Base-by-base conservation (phyloP, 2,797 vertebrate genomes). In the Macroramphosus scolopax region DNA sequence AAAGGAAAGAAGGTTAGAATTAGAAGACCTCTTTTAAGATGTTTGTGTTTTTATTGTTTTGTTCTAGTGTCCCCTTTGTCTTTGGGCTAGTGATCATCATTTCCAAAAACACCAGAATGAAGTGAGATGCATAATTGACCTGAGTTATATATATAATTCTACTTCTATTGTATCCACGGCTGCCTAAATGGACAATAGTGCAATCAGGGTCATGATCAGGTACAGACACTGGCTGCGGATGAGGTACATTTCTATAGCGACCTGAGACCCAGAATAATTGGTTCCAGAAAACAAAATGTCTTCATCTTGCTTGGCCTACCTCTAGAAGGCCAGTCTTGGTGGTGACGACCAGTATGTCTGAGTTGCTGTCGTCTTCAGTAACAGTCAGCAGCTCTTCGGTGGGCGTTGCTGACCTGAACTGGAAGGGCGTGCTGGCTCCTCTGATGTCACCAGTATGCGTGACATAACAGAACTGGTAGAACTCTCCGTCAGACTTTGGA, bases 391-490 rank as follows among this genome's bases (percentile, higher is more conserved):
- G 89, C 63, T 98, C 88, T 60, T 96, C 95, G 5, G 94, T 89
- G 66, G 96, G 95, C 1, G 95, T 97, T 56, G 94, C 79, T 0
- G 92, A 78, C 62, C 94, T 92, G 74, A 99, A 98, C 81, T 97
- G 96, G 81, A 99, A 99, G 16, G 97, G 97, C 0, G 97, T 98
- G 72, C 97, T 99, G 51, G 97, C 97, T 46, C 96, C 97, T 68
- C 95, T 89, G 71, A 99, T 98, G 77, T 99, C 97, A 33, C 96
- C 96, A 46, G 92, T 87, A 32, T 98, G 92, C 2, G 95, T 98
- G 63, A 98, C 95, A 0, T 99, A 99, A 72, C 97, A 99, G 82
- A 99, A 98, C 87, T 99, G 97, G 83, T 99, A 99, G 88, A 99
- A 99, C 80, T 99, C 97, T 38, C 95, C 95, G 17, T 99, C 96